Evolutionary conservation across 2,888 invertebrate genomes (phyloP).

Genomic region (Rhamphomyia laevipes): DNA sequence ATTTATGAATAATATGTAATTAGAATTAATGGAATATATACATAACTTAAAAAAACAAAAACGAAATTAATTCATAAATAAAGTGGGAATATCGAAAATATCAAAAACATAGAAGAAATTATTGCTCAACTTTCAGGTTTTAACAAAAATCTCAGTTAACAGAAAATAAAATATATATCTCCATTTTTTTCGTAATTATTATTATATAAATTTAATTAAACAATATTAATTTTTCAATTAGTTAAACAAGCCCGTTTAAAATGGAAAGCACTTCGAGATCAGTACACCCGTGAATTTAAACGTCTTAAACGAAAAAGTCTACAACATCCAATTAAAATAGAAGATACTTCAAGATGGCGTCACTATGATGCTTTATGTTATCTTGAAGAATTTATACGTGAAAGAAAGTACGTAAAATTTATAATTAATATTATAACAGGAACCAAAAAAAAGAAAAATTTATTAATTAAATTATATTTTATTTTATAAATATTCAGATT

Average conservation of each 20-base stretch:
- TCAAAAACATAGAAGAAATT: too few species aligned
- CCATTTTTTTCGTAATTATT: too few species aligned
- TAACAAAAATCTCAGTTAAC: too few species aligned
- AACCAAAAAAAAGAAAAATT: background rate
- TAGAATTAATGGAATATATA: too few species aligned
- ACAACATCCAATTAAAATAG: conserved; percentile 12
- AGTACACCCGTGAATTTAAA: conserved; percentile 32
- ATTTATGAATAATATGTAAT: too few species aligned
- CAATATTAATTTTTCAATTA: conserved; percentile 5
- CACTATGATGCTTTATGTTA: conserved; percentile 31
- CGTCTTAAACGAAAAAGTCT: conserved; percentile 25
- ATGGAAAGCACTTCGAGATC: conserved; percentile 33
- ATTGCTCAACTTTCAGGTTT: too few species aligned
- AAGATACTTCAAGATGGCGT: conserved; percentile 24
- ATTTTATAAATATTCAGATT: background rate
- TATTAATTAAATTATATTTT: background rate
- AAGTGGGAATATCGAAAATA: too few species aligned
- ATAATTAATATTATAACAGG: too few species aligned
- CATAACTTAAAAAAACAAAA: too few species aligned
- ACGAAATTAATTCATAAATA: too few species aligned
- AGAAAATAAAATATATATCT: too few species aligned
- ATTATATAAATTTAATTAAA: too few species aligned
- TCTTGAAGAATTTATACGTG: conserved; percentile 29
- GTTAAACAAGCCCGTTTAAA: conserved; percentile 32
- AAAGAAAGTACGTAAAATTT: conserved; percentile 23